Evolutionary conservation across 2,113 vertebrate species (phyloP), one percentile per base, ranked within the genome.

Genomic region (Lipotes vexillifer): DNA sequence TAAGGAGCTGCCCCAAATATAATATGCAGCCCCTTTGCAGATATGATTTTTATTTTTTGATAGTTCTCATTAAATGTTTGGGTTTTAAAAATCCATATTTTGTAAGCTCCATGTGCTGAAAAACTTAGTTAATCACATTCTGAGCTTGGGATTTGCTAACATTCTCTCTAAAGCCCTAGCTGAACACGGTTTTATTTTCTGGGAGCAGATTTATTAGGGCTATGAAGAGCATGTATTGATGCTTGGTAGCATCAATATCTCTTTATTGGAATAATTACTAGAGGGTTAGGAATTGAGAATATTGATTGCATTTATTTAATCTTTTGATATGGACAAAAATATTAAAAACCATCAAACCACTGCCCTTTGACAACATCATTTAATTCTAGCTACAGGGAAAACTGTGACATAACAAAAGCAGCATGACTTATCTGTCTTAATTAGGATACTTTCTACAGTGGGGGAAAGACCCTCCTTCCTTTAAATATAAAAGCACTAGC

Each of bases 261-360:
- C 92, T 97, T 97, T 97, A 98, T 96, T 97, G 85, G 96, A 98
- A 98, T 97, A 98, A 98, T 96, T 98, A 94, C 96, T 98, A 25
- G 83, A 94, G 82, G 96, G 94, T 77, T 97, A 97, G 96, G 92
- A 98, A 93, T 92, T 97, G 81, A 52, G 95, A 91, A 96, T 98
- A 98, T 38, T 97, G 96, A 97, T 98, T 93, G 36, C 23, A 88
- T 97, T 98, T 98, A 97, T 98, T 98, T 98, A 96, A 98, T 98
- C 85, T 94, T 97, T 97, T 96, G 61, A 52, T 98, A 95, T 86
- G 71, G 88, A 69, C 82, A 96, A 82, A 92, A 97, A 77, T 98
- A 98, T 98, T 98, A 97, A 98, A 98, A 98, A 69, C 95, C 86
- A 95, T 97, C 95, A 98, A 97, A 98, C 94, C 57, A 96, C 96